These are phyloP conservation scores for Sycobia sp. DNA, from an alignment of 1,140 invertebrate species.

Conservation along the genomic window DNA sequence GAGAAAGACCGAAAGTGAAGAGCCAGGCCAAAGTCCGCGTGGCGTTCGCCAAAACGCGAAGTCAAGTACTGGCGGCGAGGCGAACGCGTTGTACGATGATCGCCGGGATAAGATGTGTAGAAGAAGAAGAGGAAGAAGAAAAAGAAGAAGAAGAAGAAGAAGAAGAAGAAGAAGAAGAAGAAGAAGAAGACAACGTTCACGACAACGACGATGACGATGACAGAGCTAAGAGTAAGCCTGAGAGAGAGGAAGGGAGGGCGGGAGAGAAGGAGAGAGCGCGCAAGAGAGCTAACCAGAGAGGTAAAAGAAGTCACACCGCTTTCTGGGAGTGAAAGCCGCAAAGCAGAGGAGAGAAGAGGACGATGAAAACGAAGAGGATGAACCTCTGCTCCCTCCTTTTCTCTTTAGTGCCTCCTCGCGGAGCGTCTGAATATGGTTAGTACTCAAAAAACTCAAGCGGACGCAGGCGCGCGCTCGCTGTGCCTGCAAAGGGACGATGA, in stretches of 20 bases:
- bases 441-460: no score
- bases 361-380: no score
- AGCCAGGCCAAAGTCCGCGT: constrained; percentile 32
- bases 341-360: not conserved
- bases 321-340: not conserved
- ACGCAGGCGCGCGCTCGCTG: no score
- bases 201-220: constrained; percentile 2
- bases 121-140: no score
- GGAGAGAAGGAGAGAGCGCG: not conserved
- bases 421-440: no score
- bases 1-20: not conserved
- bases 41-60: constrained; percentile 41
- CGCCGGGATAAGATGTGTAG: constrained; percentile 27
- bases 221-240: not conserved
- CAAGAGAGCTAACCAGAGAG: not conserved
- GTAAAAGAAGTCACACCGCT: not conserved
- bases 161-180: no score
- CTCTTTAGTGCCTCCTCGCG: no score
- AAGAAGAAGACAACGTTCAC: constrained; percentile 1
- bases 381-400: no score
- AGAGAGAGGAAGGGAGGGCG: not conserved
- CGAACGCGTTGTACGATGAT: constrained; percentile 9
- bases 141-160: constrained; percentile 11
- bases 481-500: no score
- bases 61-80: constrained; percentile 31